phyloP scores from a whole-genome alignment of 2,888 invertebrate genomes.

The Ophion obscuratus region DNA sequence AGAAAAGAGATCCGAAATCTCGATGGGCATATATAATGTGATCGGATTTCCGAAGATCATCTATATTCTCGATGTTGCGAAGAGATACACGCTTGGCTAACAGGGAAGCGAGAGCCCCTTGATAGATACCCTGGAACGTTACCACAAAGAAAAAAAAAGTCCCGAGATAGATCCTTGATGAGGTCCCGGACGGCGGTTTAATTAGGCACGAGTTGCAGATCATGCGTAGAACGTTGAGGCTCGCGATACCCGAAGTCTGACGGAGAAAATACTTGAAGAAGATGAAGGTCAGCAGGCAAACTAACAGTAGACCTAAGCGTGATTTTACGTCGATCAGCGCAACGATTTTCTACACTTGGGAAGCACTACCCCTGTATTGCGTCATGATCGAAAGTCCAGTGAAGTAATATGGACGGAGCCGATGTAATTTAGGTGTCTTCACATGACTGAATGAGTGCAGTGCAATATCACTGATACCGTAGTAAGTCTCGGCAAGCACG shows the following conservation, averaged over 20 bases:
- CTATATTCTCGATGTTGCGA: neutral
- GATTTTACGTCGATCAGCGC: neutral
- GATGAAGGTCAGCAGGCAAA: neutral
- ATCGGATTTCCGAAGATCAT: slow-evolving; percentile 13
- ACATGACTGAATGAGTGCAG: too few species aligned
- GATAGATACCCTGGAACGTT: slow-evolving; percentile 30
- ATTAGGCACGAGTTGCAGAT: slow-evolving; percentile 23
- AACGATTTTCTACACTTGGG: slow-evolving; percentile 25
- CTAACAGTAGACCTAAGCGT: neutral
- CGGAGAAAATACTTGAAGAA: slow-evolving; percentile 24
- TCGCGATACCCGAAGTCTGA: neutral
- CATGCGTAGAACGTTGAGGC: slow-evolving; percentile 13
- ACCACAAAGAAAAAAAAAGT: slow-evolving; percentile 13
- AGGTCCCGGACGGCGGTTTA: neutral
- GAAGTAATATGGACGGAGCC: neutral
- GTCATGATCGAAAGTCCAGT: neutral
- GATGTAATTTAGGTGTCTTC: too few species aligned
- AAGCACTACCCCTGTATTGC: neutral
- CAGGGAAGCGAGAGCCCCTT: slow-evolving; percentile 24
- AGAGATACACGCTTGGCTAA: slow-evolving; percentile 1
- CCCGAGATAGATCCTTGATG: slow-evolving; percentile 26
- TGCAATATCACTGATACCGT: neutral
- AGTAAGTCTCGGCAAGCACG: neutral
- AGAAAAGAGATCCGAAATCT: neutral
- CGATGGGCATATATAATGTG: neutral